Evolutionary conservation across 2,113 vertebrate genomes (phyloP).

Genomic region (Dasyprocta punctata): DNA sequence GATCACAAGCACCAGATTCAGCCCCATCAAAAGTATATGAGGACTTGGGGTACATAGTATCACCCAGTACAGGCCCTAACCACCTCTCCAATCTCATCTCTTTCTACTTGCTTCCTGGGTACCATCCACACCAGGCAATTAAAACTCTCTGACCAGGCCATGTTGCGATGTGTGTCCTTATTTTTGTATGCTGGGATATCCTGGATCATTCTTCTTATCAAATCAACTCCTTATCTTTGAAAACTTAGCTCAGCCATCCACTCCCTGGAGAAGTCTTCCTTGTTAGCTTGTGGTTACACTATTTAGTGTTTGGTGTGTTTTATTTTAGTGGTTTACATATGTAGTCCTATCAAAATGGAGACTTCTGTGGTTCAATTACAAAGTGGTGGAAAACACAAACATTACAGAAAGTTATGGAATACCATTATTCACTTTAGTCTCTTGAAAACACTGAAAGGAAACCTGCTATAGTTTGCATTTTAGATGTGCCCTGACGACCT

Average conservation of each 20-base stretch:
- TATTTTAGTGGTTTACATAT: not conserved
- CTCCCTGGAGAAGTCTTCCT: not conserved
- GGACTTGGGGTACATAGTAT: too few relatives aligned
- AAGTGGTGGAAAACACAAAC: not conserved
- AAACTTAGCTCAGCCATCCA: not conserved
- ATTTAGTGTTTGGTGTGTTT: not conserved
- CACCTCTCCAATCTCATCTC: not conserved
- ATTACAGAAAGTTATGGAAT: not conserved
- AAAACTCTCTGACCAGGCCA: not conserved
- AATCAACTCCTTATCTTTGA: not conserved
- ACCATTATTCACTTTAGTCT: not conserved
- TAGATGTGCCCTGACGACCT: not conserved
- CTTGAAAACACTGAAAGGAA: not conserved
- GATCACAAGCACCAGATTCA: too few relatives aligned
- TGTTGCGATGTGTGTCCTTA: not conserved
- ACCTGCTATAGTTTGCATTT: not conserved
- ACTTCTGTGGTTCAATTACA: not conserved
- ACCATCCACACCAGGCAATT: not conserved
- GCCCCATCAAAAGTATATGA: too few relatives aligned
- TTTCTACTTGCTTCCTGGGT: not conserved
- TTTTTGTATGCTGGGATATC: not conserved
- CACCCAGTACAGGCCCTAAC: too few relatives aligned
- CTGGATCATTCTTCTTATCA: not conserved
- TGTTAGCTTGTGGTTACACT: not conserved
- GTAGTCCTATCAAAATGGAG: not conserved